Conservation (phyloP, 2,888 invertebrate species). For the Heliconius sara region DNA sequence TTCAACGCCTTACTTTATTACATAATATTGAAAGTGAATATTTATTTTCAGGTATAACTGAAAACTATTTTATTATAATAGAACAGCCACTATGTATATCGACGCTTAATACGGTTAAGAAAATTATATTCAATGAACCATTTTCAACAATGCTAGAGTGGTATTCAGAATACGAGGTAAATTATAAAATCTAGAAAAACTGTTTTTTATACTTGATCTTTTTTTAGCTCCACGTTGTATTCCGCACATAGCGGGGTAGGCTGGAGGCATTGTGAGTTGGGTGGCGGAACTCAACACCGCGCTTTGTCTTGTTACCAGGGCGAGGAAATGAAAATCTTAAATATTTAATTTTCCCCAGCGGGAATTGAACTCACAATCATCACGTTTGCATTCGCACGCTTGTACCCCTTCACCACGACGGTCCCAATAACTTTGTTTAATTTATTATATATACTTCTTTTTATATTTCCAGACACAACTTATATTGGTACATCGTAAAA, state of each 20-base stretch:
- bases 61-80: slow-evolving; percentile 92
- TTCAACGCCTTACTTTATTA: no score
- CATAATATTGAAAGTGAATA: not conserved
- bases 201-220: not conserved
- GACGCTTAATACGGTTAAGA: slow-evolving; percentile 23
- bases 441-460: not conserved
- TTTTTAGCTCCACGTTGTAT: not conserved
- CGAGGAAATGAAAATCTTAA: not conserved
- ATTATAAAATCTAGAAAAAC: not conserved
- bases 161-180: slow-evolving; percentile 37
- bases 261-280: not conserved
- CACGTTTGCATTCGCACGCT: not conserved
- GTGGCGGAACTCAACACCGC: not conserved
- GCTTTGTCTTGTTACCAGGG: not conserved
- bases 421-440: no score
- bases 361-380: not conserved
- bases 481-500: slow-evolving; percentile 84
- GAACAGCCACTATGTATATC: slow-evolving; percentile 94
- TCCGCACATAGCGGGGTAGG: not conserved
- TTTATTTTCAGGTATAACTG: slow-evolving; percentile 82
- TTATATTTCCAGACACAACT: slow-evolving; percentile 80
- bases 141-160: slow-evolving; percentile 33
- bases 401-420: not conserved
- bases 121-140: slow-evolving; percentile 24
- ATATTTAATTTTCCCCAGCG: not conserved